These are phyloP conservation scores for Boloria selene DNA, from an alignment of 2,888 invertebrate species.

Conservation along the genomic window DNA sequence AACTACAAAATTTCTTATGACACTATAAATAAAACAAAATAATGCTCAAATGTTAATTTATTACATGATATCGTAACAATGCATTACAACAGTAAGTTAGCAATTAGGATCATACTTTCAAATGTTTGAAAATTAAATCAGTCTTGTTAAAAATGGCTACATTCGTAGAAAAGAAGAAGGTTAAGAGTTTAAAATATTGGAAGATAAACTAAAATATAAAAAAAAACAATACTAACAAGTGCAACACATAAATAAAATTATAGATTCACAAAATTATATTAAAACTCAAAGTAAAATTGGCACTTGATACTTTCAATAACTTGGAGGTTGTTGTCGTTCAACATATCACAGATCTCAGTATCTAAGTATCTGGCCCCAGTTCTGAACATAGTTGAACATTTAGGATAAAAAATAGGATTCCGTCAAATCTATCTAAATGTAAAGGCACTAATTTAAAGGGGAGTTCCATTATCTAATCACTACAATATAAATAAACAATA, in stretches of 20 bases:
- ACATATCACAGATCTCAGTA: conserved; percentile 67
- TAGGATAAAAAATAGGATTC: conserved; percentile 31
- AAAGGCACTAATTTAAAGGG: conserved; percentile 38
- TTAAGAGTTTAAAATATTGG: conserved; percentile 60
- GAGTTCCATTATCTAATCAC: conserved; percentile 45
- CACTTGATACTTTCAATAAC: conserved; percentile 54
- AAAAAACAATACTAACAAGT: conserved; percentile 61
- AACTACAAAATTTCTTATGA: too few relatives aligned
- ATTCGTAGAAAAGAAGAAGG: conserved; percentile 61
- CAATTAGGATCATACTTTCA: conserved; percentile 75
- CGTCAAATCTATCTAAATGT: conserved; percentile 34
- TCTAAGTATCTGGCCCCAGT: conserved; percentile 51
- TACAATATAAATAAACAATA: conserved; percentile 36
- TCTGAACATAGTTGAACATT: conserved; percentile 37
- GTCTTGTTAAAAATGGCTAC: conserved; percentile 83
- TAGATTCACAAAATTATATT: conserved; percentile 59
- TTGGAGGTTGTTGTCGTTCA: conserved; percentile 40
- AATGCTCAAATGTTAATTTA: conserved; percentile 75
- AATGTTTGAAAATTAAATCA: conserved; percentile 80
- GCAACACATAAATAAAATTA: conserved; percentile 60
- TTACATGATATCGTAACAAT: conserved; percentile 79
- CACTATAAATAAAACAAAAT: conserved; percentile 33
- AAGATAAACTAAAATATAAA: conserved; percentile 55
- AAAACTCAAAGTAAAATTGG: conserved; percentile 64
- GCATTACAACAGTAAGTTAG: conserved; percentile 76